Conservation (phyloP, 2,888 invertebrate genomes). For the Tenodera sinensis region DNA sequence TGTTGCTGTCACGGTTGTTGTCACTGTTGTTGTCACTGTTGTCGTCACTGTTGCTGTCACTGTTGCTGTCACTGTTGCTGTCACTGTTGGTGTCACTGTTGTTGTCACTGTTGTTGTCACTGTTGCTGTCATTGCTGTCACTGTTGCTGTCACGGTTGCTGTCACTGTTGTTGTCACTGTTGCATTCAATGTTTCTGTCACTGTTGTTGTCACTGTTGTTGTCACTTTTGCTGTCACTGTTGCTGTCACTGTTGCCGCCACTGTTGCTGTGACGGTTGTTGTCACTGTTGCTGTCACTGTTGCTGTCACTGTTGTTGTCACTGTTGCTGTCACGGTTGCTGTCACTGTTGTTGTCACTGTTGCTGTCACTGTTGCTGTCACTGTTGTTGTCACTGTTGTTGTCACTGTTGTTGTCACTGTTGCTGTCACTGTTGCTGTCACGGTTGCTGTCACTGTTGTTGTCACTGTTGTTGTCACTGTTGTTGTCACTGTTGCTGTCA, state of each 20-base stretch:
- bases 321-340: constrained; percentile 12
- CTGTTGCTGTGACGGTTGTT: not conserved
- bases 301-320: not conserved
- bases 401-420: constrained; percentile 2
- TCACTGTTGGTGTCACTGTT: no score
- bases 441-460: constrained; percentile 5
- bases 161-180: not conserved
- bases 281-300: constrained; percentile 15
- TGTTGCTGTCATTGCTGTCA: not conserved
- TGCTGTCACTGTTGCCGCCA: not conserved
- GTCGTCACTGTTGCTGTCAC: not conserved
- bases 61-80: constrained; percentile 8
- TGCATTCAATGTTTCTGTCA: no score
- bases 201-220: not conserved
- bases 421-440: constrained; percentile 1
- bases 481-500: constrained; percentile 6
- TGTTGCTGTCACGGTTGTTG: no score
- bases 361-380: constrained; percentile 2
- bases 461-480: not conserved
- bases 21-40: not conserved
- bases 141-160: not conserved
- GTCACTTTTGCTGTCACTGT: not conserved
- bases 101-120: not conserved
- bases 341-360: constrained; percentile 1
- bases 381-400: not conserved